A percentile compares a stretch with the other conserved stretches of the same genome.
Conservation (phyloP, 2,888 invertebrate species). For the Phengaris alcon region DNA sequence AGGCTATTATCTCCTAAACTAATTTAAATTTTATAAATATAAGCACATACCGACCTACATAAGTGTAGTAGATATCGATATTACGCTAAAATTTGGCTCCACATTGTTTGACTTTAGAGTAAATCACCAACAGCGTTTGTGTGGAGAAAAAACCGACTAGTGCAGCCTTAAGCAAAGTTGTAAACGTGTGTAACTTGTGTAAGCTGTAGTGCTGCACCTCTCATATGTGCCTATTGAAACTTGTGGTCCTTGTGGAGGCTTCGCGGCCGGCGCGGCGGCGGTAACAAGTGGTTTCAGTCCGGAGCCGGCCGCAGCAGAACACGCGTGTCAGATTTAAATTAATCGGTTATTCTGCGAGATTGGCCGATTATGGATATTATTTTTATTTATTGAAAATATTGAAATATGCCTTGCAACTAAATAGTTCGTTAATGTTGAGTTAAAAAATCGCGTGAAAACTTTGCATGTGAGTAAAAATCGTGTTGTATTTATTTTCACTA, state of each 20-base stretch:
- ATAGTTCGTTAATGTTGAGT: neutral
- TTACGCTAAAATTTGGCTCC: too few relatives aligned
- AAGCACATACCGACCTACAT: too few relatives aligned
- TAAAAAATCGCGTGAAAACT: neutral
- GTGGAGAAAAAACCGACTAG: too few relatives aligned
- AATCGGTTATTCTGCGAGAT: neutral
- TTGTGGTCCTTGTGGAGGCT: slow-evolving; percentile 26
- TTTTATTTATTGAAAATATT: neutral
- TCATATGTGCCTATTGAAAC: neutral
- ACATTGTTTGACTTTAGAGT: too few relatives aligned
- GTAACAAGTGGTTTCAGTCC: slow-evolving; percentile 44
- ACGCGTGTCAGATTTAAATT: slow-evolving; percentile 39
- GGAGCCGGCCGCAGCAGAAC: slow-evolving; percentile 45
- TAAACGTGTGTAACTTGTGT: too few relatives aligned
- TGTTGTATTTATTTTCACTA: neutral
- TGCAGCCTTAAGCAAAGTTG: too few relatives aligned
- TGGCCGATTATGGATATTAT: neutral
- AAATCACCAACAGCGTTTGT: too few relatives aligned
- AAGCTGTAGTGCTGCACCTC: neutral
- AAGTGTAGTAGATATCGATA: too few relatives aligned
- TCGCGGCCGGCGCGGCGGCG: slow-evolving; percentile 26
- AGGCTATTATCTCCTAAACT: too few relatives aligned
- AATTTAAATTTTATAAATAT: too few relatives aligned
- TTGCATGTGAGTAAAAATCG: neutral
- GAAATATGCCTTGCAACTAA: too few relatives aligned